phyloP scores from a whole-genome alignment of 2,888 invertebrate genomes.

The Oscheius sp. region DNA sequence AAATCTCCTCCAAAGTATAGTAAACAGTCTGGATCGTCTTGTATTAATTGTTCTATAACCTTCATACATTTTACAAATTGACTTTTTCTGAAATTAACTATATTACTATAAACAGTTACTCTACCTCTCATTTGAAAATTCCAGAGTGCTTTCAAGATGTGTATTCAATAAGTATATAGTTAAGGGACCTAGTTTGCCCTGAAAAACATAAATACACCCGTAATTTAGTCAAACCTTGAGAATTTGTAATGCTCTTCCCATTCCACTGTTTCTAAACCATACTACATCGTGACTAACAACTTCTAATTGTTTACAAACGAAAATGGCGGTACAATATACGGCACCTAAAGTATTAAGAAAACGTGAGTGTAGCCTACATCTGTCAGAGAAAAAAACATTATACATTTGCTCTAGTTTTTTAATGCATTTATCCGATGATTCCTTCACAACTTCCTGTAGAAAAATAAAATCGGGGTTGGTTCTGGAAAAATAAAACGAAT shows the following conservation, averaged over 20 bases:
- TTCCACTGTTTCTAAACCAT: constrained; percentile 73
- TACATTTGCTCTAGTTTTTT: constrained; percentile 71
- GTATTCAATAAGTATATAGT: constrained; percentile 74
- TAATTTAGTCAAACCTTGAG: constrained; percentile 71
- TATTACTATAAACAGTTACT: not conserved
- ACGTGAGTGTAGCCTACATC: constrained; percentile 15
- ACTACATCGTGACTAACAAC: constrained; percentile 71
- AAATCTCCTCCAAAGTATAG: constrained; percentile 77
- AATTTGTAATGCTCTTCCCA: constrained; percentile 74
- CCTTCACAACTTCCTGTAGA: constrained; percentile 76
- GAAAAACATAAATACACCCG: not conserved
- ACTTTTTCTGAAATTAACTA: constrained; percentile 24
- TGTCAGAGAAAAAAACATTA: constrained; percentile 71
- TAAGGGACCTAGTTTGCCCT: constrained; percentile 54
- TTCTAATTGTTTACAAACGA: constrained; percentile 62
- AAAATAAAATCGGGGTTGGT: constrained; percentile 76
- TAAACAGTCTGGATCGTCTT: constrained; percentile 57
- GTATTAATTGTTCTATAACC: constrained; percentile 36
- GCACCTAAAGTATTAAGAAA: constrained; percentile 21
- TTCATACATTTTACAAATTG: constrained; percentile 57
- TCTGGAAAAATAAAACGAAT: constrained; percentile 67
- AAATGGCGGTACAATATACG: constrained; percentile 70
- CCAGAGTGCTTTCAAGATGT: constrained; percentile 76
- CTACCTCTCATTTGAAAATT: constrained; percentile 65
- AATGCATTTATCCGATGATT: constrained; percentile 72